Base-by-base conservation (phyloP, 2,113 vertebrate genomes). In the Sinocyclocheilus anophthalmus region DNA sequence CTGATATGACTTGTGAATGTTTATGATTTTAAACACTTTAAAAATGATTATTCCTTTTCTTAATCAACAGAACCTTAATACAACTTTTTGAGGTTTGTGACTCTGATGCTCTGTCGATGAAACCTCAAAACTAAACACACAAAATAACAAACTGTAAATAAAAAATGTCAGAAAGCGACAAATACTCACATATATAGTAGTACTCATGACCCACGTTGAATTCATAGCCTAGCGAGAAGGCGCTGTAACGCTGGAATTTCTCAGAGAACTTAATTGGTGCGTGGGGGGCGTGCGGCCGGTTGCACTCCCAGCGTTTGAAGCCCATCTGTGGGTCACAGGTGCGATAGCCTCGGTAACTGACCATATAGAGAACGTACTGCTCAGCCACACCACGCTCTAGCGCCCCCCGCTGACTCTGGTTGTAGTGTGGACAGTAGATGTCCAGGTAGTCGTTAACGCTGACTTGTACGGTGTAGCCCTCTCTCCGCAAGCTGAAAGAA, bases 211-310 rank as follows among this genome's bases (percentile, higher is more conserved):
- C 97, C 0, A 97, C 96, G 1, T 95, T 97, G 95, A 99, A 99
- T 93, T 99, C 97, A 89, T 97, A 98, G 90, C 97, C 97, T 93
- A 99, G 94, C 0, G 98, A 99, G 95, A 99, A 99, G 92, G 97
- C 97, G 93, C 97, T 99, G 94, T 97, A 99, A 33, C 97, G 96
- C 92, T 99, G 98, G 92, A 99, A 99, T 95, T 99, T 99, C 94
- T 99, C 97, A 0, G 98, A 99, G 96, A 99, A 99, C 94, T 98
- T 98, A 96, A 98, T 97, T 92, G 98, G 97, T n/a, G 95, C 96
- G 88, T 98, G 96, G 0, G 97, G 97, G 0, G 96, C 96, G 50
- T 97, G 97, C 16, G 97, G 97, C 55, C 96, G 95, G 95, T 98
- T 99, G 95, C 97, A 99, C 88, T 99, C 97, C 98, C 98, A 99